Percentiles rank a stretch among this genome's conserved stretches.
These are phyloP conservation scores for Rhinella marina DNA, from an alignment of 2,797 vertebrate species.

Conservation along the genomic window DNA sequence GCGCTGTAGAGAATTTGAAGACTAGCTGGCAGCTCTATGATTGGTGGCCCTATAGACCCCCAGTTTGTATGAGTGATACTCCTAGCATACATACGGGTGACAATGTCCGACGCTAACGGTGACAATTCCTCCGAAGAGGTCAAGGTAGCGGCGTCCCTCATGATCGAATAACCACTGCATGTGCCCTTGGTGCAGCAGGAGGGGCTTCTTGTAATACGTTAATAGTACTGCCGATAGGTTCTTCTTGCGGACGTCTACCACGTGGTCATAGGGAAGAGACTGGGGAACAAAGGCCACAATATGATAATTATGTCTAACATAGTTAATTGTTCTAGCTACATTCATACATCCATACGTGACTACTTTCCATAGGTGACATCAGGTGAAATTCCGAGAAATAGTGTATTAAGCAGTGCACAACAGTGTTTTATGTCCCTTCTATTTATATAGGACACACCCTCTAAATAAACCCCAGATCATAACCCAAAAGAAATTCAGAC, in stretches of 20 bases:
- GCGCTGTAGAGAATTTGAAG: neutral
- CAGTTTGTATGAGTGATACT: neutral
- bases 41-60: neutral
- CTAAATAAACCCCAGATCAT: neutral
- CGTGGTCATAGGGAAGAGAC: slow-evolving; percentile 78
- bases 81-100: slow-evolving; percentile 84
- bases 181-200: slow-evolving; percentile 88
- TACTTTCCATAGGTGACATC: no score
- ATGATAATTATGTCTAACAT: neutral
- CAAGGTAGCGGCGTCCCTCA: slow-evolving; percentile 88
- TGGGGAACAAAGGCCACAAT: slow-evolving; percentile 55
- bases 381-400: no score
- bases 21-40: neutral
- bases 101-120: slow-evolving; percentile 94
- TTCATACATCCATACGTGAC: neutral
- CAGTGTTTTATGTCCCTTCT: no score
- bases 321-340: neutral
- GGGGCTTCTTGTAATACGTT: slow-evolving; percentile 83
- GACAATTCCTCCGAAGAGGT: slow-evolving; percentile 90
- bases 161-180: slow-evolving; percentile 96
- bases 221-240: slow-evolving; percentile 75
- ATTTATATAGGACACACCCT: neutral
- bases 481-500: neutral
- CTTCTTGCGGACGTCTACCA: slow-evolving; percentile 79
- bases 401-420: no score